Conservation (phyloP, 1,140 invertebrate genomes). For the Drosophila pachea region DNA sequence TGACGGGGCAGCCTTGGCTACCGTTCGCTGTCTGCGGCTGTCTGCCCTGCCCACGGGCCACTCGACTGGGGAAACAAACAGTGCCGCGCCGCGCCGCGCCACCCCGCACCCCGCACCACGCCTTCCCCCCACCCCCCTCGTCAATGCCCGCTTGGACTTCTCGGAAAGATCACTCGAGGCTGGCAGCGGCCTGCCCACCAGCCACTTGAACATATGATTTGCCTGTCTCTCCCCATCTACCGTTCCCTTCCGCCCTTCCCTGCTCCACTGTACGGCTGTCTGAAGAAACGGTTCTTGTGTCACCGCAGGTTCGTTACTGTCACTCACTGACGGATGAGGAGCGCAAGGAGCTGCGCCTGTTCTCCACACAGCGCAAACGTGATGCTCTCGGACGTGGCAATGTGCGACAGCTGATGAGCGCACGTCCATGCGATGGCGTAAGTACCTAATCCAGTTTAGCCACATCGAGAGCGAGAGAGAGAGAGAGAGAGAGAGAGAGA, state of each 20-base stretch:
- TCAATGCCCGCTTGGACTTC: constrained; percentile 45
- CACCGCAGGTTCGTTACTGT: constrained; percentile 90
- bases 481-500: too few relatives aligned
- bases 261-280: not conserved
- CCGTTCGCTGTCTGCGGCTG: constrained; percentile 64
- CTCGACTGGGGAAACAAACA: too few relatives aligned
- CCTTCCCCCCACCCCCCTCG: too few relatives aligned
- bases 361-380: constrained; percentile 94
- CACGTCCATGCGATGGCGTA: constrained; percentile 88
- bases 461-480: too few relatives aligned
- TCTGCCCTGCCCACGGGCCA: constrained; percentile 43
- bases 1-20: constrained; percentile 57
- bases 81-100: too few relatives aligned
- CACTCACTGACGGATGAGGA: constrained; percentile 95
- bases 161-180: constrained; percentile 67
- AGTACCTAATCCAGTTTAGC: constrained; percentile 80
- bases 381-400: constrained; percentile 95
- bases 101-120: too few relatives aligned
- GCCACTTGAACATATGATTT: constrained; percentile 72
- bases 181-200: constrained; percentile 44
- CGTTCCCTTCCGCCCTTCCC: too few relatives aligned
- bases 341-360: constrained; percentile 93
- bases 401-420: constrained; percentile 88
- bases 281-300: constrained; percentile 51
- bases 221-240: constrained; percentile 48